phyloP scores from a whole-genome alignment of 2,797 vertebrate species.

The Intellagama lesueurii region DNA sequence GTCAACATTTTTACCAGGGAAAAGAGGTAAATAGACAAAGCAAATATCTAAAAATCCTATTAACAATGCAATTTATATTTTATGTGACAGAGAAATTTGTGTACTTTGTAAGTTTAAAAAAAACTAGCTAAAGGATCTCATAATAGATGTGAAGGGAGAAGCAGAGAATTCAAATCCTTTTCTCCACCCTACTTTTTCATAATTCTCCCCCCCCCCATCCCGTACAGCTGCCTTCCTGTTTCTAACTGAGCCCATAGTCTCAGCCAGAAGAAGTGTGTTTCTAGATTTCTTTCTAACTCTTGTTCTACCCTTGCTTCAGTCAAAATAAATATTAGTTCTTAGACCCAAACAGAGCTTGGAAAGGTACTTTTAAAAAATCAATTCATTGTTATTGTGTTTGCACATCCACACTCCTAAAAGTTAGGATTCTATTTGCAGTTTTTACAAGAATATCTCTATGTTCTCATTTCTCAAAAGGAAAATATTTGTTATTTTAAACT shows the following conservation, averaged over 20 bases:
- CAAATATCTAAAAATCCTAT: too few relatives aligned
- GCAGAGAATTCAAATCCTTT: background rate
- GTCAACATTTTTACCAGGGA: too few relatives aligned
- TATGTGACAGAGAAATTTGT: too few relatives aligned
- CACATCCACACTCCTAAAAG: background rate
- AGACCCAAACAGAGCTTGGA: too few relatives aligned
- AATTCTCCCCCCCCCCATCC: background rate
- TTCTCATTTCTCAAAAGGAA: too few relatives aligned
- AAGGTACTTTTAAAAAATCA: too few relatives aligned
- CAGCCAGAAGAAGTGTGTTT: background rate
- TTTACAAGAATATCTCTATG: too few relatives aligned
- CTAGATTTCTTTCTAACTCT: background rate
- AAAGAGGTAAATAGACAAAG: too few relatives aligned
- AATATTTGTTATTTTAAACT: too few relatives aligned
- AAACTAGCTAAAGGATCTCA: background rate
- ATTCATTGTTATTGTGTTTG: too few relatives aligned
- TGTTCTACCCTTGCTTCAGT: background rate
- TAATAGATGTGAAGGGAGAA: background rate
- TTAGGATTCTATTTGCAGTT: background rate
- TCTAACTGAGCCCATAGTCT: background rate
- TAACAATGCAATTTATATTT: too few relatives aligned
- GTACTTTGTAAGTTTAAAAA: too few relatives aligned
- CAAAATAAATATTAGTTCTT: background rate
- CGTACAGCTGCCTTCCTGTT: background rate
- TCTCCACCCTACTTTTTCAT: background rate